Conservation (phyloP, 2,797 vertebrate genomes). For the Enteromius mattozi region DNA sequence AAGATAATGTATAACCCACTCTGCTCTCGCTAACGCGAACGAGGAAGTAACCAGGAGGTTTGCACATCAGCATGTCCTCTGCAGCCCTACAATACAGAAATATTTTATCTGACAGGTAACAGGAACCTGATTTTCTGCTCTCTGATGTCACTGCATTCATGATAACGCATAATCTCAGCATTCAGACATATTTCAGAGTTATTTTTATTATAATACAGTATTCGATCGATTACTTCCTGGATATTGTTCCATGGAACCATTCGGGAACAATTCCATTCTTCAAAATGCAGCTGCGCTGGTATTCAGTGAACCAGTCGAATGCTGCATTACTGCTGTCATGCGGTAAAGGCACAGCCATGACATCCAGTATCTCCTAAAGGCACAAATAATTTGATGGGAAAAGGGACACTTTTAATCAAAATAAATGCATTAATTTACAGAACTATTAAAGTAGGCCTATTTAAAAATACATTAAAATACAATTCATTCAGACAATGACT, state of each 20-base stretch:
- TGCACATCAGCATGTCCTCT: constrained; percentile 77
- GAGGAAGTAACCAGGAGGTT: constrained; percentile 82
- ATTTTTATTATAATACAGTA: neutral
- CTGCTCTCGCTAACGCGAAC: constrained; percentile 85
- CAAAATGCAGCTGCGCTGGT: constrained; percentile 73
- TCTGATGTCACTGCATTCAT: neutral
- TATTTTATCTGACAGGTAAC: neutral
- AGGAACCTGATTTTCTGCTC: neutral
- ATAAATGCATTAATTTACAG: neutral
- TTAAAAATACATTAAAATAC: neutral
- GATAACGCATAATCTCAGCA: neutral
- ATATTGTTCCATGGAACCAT: constrained; percentile 87
- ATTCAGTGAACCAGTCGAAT: constrained; percentile 77
- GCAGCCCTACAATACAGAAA: constrained; percentile 70
- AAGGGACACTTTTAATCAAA: neutral
- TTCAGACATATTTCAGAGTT: neutral
- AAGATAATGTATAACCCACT: constrained; percentile 85
- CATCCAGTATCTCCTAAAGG: constrained; percentile 11
- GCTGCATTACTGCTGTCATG: constrained; percentile 56
- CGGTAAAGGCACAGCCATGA: constrained; percentile 67
- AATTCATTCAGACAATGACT: neutral
- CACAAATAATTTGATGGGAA: neutral
- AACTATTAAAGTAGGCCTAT: no score
- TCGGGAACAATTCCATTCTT: constrained; percentile 73
- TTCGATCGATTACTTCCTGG: constrained; percentile 80